phyloP scores from a whole-genome alignment of 2,113 vertebrate species.

The Megaptera novaeangliae region DNA sequence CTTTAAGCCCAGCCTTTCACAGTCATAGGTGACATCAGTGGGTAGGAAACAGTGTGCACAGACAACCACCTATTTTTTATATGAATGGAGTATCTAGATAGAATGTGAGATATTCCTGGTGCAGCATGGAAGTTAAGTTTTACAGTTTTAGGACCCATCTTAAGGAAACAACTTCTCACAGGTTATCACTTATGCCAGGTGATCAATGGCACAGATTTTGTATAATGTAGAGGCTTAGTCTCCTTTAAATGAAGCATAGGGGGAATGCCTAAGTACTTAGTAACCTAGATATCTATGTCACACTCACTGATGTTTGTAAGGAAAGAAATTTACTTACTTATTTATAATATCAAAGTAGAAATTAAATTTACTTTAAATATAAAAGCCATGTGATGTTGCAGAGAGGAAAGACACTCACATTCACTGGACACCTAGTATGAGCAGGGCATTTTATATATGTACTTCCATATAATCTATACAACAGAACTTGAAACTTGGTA shows the following conservation, averaged over 20 bases:
- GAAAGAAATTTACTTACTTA: background rate
- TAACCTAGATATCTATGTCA: background rate
- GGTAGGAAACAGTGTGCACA: background rate
- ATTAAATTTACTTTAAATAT: background rate
- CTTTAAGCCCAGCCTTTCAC: background rate
- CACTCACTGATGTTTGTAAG: background rate
- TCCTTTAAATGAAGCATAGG: background rate
- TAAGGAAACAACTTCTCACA: background rate
- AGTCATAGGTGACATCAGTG: background rate
- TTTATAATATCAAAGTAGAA: background rate
- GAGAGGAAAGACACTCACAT: background rate
- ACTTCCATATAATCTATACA: background rate
- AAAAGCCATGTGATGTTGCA: background rate
- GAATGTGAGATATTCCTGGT: background rate
- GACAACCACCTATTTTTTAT: background rate
- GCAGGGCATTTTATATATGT: background rate
- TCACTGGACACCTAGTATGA: background rate
- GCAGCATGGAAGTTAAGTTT: background rate
- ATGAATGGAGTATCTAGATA: background rate
- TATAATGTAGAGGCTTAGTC: background rate
- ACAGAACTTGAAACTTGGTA: background rate
- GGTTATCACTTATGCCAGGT: background rate
- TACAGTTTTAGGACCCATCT: background rate
- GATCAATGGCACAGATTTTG: background rate
- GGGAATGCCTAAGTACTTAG: background rate